A percentile compares a stretch with the other conserved stretches of the same genome.
phyloP scores from a whole-genome alignment of 2,888 invertebrate species.

The Plemyria rubiginata region DNA sequence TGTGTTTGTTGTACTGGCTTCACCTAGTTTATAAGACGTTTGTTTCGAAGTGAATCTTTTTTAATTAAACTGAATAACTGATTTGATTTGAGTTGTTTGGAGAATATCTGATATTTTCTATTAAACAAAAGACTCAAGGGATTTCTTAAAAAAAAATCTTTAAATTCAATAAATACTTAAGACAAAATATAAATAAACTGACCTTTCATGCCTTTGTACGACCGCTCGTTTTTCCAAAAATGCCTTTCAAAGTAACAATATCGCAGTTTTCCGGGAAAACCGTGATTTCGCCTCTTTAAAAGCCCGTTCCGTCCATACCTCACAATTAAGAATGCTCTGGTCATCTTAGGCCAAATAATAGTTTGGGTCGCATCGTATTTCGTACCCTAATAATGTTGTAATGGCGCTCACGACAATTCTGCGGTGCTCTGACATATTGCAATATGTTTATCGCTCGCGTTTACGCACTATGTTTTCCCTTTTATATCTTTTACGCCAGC shows the following conservation, averaged over 20 bases:
- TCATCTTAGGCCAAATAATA: slow-evolving; percentile 55
- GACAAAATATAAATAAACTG: neutral
- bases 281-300: neutral
- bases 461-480: slow-evolving; percentile 55
- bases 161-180: neutral
- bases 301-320: slow-evolving; percentile 29
- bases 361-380: slow-evolving; percentile 52
- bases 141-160: neutral
- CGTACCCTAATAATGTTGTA: slow-evolving; percentile 50
- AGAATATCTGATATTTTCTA: too few relatives aligned
- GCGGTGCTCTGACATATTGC: slow-evolving; percentile 57
- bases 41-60: too few relatives aligned
- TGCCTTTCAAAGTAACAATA: neutral
- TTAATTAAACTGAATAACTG: too few relatives aligned
- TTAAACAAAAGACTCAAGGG: too few relatives aligned
- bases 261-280: neutral
- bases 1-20: too few relatives aligned
- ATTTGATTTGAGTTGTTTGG: too few relatives aligned
- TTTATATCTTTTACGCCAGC: slow-evolving; percentile 53
- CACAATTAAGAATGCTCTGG: slow-evolving; percentile 40
- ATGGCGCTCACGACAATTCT: slow-evolving; percentile 57
- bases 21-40: too few relatives aligned
- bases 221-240: neutral
- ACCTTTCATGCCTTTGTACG: neutral
- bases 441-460: slow-evolving; percentile 53